Conservation (phyloP, 2,888 invertebrate species). For the Proisotoma minuta region DNA sequence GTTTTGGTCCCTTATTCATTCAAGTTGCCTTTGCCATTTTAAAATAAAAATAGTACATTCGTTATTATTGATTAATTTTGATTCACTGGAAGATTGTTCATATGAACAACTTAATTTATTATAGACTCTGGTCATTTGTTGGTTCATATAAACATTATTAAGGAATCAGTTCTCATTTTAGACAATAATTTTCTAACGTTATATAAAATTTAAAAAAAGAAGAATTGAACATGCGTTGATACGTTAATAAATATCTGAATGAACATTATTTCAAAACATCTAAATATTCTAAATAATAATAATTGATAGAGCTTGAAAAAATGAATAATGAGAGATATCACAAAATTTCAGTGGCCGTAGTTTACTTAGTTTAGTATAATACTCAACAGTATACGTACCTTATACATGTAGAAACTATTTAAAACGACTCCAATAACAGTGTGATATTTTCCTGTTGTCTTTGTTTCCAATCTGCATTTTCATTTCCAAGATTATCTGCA, state of each 20-base stretch:
- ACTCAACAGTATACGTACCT: constrained; percentile 7
- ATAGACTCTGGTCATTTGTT: too few species aligned
- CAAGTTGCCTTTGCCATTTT: neutral
- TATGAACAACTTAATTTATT: neutral
- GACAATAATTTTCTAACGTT: neutral
- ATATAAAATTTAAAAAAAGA: too few species aligned
- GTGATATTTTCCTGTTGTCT: constrained; percentile 87
- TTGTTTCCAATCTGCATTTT: constrained; percentile 76
- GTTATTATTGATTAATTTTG: neutral
- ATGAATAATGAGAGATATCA: neutral
- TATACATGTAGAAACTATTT: constrained; percentile 49
- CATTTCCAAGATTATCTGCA: constrained; percentile 90
- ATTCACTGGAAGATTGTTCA: neutral
- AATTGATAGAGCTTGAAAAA: neutral
- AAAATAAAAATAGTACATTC: neutral
- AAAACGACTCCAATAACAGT: constrained; percentile 89
- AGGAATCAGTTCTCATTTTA: neutral
- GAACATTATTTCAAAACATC: too few species aligned
- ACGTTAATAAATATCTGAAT: too few species aligned
- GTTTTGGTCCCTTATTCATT: constrained; percentile 5
- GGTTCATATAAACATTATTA: neutral
- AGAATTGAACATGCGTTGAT: too few species aligned
- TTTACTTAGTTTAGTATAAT: neutral
- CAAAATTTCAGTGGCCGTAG: neutral
- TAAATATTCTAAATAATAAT: constrained; percentile 1